Conservation (phyloP, 2,888 invertebrate species). For the Actias luna region DNA sequence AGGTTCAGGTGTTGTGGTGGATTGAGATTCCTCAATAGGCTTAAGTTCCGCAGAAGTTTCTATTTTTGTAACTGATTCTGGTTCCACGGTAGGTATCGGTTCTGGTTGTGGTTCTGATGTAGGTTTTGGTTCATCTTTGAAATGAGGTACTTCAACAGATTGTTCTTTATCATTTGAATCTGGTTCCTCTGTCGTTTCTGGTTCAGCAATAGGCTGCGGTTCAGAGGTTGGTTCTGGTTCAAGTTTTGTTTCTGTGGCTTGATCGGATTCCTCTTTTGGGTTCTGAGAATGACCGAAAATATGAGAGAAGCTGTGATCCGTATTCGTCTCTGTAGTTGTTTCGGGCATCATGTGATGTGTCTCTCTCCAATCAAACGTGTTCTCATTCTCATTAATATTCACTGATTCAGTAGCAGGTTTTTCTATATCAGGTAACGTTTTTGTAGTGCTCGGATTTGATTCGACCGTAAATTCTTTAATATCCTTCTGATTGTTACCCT, state of each 20-base stretch:
- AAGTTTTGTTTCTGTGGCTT: slow-evolving; percentile 34
- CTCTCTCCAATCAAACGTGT: slow-evolving; percentile 60
- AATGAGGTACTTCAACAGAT: slow-evolving; percentile 37
- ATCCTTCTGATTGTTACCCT: slow-evolving; percentile 36
- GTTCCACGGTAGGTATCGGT: slow-evolving; percentile 40
- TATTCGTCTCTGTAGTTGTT: slow-evolving; percentile 54
- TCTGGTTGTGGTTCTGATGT: slow-evolving; percentile 35
- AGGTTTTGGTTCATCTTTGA: slow-evolving; percentile 36
- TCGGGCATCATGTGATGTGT: slow-evolving; percentile 43
- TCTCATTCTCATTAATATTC: slow-evolving; percentile 33
- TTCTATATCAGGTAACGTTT: slow-evolving; percentile 46
- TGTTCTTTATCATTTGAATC: slow-evolving; percentile 39
- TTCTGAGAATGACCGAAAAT: slow-evolving; percentile 50
- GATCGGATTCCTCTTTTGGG: slow-evolving; percentile 30
- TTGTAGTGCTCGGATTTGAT: slow-evolving; percentile 43
- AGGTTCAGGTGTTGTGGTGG: slow-evolving; percentile 33
- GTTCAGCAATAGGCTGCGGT: slow-evolving; percentile 26
- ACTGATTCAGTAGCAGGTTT: slow-evolving; percentile 42
- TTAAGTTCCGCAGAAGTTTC: slow-evolving; percentile 38
- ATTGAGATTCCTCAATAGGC: slow-evolving; percentile 32
- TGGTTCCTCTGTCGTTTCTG: slow-evolving; percentile 29
- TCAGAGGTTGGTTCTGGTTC: slow-evolving; percentile 34
- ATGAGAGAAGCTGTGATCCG: slow-evolving; percentile 56
- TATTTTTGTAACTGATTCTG: slow-evolving; percentile 34
- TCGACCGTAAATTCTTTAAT: slow-evolving; percentile 43